phyloP scores from a whole-genome alignment of 2,797 vertebrate genomes.

The Mus spretus region DNA sequence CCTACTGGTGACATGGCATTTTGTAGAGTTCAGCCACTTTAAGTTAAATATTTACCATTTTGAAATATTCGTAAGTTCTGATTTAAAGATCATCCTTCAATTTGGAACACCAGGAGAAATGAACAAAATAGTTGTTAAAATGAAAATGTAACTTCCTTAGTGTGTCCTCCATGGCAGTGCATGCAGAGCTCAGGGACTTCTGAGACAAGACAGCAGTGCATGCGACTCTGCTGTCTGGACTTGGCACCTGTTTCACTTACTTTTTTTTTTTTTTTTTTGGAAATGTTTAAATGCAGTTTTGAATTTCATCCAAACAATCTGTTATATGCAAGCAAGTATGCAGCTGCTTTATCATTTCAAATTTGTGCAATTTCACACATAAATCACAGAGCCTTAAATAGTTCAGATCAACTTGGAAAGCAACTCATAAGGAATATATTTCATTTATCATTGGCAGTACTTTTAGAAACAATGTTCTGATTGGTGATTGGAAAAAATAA shows the following conservation, averaged over 20 bases:
- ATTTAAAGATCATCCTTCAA: conserved; percentile 42
- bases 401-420: conserved; percentile 72
- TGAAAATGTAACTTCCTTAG: neutral
- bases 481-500: conserved; percentile 18
- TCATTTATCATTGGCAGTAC: conserved; percentile 65
- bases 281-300: conserved; percentile 80
- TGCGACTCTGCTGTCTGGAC: conserved; percentile 51
- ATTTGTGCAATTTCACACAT: conserved; percentile 69
- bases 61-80: conserved; percentile 46
- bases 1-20: neutral
- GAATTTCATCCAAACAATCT: conserved; percentile 79
- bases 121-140: conserved; percentile 28
- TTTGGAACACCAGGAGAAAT: neutral
- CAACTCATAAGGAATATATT: conserved; percentile 59
- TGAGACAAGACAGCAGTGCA: conserved; percentile 69
- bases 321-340: conserved; percentile 75
- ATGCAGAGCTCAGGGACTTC: conserved; percentile 1
- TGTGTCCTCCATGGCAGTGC: conserved; percentile 11
- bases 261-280: conserved; percentile 73
- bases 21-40: neutral
- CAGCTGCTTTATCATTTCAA: conserved; percentile 77
- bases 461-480: conserved; percentile 54
- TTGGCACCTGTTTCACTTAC: conserved; percentile 68
- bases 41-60: conserved; percentile 55
- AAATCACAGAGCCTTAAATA: conserved; percentile 75